Evolutionary conservation across 2,888 invertebrate genomes (phyloP), one percentile per base, ranked within the genome.

Genomic region (Eupeodes latifasciatus): DNA sequence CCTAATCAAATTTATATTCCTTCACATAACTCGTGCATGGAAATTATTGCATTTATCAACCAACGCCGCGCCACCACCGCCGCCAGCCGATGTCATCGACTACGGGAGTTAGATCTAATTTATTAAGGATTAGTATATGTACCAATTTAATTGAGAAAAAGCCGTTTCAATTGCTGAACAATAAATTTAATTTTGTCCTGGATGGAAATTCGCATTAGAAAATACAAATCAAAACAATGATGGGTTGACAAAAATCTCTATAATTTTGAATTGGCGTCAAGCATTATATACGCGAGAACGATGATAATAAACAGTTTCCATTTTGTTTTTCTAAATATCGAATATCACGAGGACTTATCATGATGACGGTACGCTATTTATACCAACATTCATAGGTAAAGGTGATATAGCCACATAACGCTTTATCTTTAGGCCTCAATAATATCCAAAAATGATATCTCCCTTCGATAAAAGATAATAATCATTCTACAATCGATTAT

Each of bases 401-500:
- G 9, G 36, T 61, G 36, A 36, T 4, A 11, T 55, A 55, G 19
- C 4, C 16, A 34, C 67, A 19, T 16, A 19, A 16, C 47, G 49
- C 10, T n/a, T 36, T 36, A 67, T 53, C 14, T 44, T 40, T 9
- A 40, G 44, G 34, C 14, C 47, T 12, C 47, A 75, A 66, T 84
- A 84, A 62, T 55, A 67, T 74, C n/a, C 14, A 51, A 66, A 40
- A 64, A 62, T 62, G 40, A 47, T 71, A 81, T 85, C 81, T 16
- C 71, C 53, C 49, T 76, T 53, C 36, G 53, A 69, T 69, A 53
- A 72, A 77, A 85, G 72, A 81, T 77, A 85, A 81, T 77, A 81
- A 76, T 85, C 57, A 71, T 71, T 71, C 36, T 61, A 12, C 12
- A 11, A 67, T 81, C 71, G 81, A 85, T 85, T 81, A 67, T 14